A percentile compares a stretch with the other conserved stretches of the same genome.
Evolutionary conservation across 2,113 vertebrate species (phyloP).

Genomic region (Isichthys henryi): DNA sequence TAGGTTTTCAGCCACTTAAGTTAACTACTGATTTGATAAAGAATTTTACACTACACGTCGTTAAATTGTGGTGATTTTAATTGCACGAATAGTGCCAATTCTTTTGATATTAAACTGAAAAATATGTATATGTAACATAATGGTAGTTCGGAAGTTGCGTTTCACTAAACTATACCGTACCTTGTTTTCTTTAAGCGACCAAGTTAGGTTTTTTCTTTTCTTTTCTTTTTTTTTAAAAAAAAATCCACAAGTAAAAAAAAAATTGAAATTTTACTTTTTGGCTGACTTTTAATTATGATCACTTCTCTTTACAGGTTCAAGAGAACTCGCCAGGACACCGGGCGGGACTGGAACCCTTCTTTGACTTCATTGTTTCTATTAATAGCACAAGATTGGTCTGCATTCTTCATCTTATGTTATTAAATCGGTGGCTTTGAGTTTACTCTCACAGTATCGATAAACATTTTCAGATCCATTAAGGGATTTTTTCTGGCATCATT

Average conservation of each 20-base stretch:
- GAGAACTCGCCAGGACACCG: slow-evolving; percentile 93
- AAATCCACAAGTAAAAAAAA: background rate
- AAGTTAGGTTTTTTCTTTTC: background rate
- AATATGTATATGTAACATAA: background rate
- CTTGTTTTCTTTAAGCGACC: background rate
- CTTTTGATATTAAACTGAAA: background rate
- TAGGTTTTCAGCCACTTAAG: background rate
- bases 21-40: background rate
- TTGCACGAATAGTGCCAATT: background rate
- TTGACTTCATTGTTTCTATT: slow-evolving; percentile 98
- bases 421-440: background rate
- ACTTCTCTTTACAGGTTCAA: slow-evolving; percentile 72
- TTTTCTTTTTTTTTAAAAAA: no score
- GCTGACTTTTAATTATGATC: background rate
- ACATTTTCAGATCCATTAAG: background rate
- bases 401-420: background rate
- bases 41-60: background rate
- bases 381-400: slow-evolving; percentile 86
- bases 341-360: slow-evolving; percentile 94
- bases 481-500: background rate
- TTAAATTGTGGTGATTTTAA: background rate
- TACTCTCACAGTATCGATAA: background rate
- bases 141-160: background rate
- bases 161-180: background rate
- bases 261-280: background rate